These are phyloP conservation scores for Drosophila erecta DNA, from an alignment of 1,140 invertebrate species.

Conservation along the genomic window DNA sequence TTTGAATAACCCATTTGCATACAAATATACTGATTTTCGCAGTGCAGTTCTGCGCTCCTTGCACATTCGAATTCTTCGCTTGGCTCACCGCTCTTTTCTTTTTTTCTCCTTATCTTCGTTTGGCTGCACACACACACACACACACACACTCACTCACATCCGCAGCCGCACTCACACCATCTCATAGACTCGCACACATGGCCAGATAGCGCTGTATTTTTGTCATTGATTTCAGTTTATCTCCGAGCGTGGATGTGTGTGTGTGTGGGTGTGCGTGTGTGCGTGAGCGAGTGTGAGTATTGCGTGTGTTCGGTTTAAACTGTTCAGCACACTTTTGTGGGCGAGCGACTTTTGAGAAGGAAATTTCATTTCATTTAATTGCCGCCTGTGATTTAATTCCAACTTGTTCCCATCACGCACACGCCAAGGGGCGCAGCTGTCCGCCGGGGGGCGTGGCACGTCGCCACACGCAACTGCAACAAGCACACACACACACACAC, in stretches of 20 bases:
- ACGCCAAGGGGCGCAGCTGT: slow-evolving; percentile 3
- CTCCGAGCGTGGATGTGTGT: neutral
- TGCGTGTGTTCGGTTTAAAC: slow-evolving; percentile 33
- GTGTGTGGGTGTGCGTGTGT: neutral
- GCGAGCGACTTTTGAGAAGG: slow-evolving; percentile 31
- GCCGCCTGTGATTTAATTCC: slow-evolving; percentile 55
- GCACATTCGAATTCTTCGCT: slow-evolving; percentile 12
- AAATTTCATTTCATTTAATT: slow-evolving; percentile 57
- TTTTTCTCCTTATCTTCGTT: slow-evolving; percentile 20
- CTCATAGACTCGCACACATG: slow-evolving; percentile 5
- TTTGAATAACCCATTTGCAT: too few relatives aligned
- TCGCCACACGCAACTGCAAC: slow-evolving; percentile 54
- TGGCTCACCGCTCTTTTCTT: neutral
- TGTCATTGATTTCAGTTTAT: slow-evolving; percentile 63
- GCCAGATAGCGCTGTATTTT: slow-evolving; percentile 38
- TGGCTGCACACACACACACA: slow-evolving; percentile 9
- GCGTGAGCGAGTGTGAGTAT: neutral
- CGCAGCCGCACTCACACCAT: neutral
- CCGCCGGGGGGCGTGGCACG: neutral
- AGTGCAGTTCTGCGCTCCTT: slow-evolving; percentile 10
- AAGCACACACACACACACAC: too few relatives aligned
- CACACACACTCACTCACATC: too few relatives aligned
- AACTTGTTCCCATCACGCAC: slow-evolving; percentile 62
- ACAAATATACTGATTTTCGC: neutral
- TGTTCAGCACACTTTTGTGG: slow-evolving; percentile 31